phyloP scores from a whole-genome alignment of 2,888 invertebrate species.

The Cancer borealis region DNA sequence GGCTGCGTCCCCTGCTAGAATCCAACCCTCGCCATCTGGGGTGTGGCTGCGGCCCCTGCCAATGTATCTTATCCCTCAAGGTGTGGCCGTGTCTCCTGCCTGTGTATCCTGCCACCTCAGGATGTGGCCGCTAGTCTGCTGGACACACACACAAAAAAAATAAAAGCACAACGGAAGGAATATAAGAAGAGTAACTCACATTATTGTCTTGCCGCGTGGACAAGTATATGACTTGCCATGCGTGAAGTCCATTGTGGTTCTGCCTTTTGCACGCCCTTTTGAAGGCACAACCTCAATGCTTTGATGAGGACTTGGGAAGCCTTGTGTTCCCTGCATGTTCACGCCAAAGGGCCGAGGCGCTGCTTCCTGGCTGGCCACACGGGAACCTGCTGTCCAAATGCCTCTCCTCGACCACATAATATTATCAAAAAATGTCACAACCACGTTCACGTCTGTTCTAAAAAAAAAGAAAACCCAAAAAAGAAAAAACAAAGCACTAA shows the following conservation, averaged over 20 bases:
- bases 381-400: background rate
- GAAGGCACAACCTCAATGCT: background rate
- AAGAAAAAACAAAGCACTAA: background rate
- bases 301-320: background rate
- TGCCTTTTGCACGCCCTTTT: background rate
- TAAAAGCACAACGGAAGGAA: background rate
- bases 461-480: background rate
- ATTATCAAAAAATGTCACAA: slow-evolving; percentile 10
- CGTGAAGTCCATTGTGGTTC: background rate
- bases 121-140: background rate
- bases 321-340: background rate
- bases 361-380: background rate
- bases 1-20: too few relatives aligned
- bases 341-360: background rate
- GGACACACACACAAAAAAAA: background rate
- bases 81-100: too few relatives aligned
- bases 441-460: background rate
- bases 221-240: background rate
- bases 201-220: background rate
- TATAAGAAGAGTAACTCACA: background rate
- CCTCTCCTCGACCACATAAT: background rate
- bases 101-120: background rate
- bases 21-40: too few relatives aligned
- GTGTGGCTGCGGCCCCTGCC: background rate
- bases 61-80: background rate